Base-by-base conservation (phyloP, 2,888 invertebrate genomes). In the Cyclophora albipunctata region DNA sequence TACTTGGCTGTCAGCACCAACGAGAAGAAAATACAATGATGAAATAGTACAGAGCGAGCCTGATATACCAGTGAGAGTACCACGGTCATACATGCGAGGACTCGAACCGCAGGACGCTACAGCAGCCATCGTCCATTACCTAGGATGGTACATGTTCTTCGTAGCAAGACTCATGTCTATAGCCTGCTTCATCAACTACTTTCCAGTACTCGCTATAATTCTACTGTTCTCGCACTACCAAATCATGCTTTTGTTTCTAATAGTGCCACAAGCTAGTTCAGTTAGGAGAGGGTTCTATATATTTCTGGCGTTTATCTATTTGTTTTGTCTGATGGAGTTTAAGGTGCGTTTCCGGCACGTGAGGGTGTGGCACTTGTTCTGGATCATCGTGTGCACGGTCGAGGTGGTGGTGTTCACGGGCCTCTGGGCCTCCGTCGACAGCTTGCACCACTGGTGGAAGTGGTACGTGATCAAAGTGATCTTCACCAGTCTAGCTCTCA, bases 131-230 rank as follows among this genome's bases (percentile, higher is more conserved):
- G 84, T 95, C 3, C 90, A 93, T 34, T 94, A 92, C 68, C 75
- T 93, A n/a, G 94, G 93, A 71, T 95, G 95, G 95, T 92, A 93
- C 57, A 83, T 92, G 44, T 95, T 95, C 69, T 91, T 95, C 46
- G 70, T 92, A n/a, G 91, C 93, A 42, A 90, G 95, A 45, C 87
- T 95, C 77, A 81, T 94, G 46, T 90, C 94, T 34, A 89, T 95
- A 45, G 91, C 92, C 0, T 90, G 92, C 1, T 93, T 94, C 64
- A 92, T 92, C 34, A 90, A 92, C 60, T 93, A 93, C 70, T 93
- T 91, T 68, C 90, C 92, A 0, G 75, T 90, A 3, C 81, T 91
- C 33, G 90, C 92, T 7, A 78, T 92, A n/a, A 91, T 92, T 60
- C 61, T 92, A 41, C 66, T 92, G 6, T 79, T 87, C 40, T 78